Evolutionary conservation across 2,888 invertebrate species (phyloP).

Genomic region (Agrochola circellaris): DNA sequence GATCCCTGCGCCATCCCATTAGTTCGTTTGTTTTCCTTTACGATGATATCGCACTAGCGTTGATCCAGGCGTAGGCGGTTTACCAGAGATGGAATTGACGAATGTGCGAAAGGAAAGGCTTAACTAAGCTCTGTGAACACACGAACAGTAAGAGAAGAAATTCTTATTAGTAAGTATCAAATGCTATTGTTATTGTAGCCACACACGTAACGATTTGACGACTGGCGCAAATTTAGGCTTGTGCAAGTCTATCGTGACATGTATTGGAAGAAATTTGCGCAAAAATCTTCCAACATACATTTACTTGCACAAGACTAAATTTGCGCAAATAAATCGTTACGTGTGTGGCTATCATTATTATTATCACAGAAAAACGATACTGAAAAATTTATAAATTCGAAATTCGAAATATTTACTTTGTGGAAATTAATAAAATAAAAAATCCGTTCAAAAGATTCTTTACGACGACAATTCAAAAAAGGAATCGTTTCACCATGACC

Average conservation of each 20-base stretch:
- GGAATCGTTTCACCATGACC: conserved; percentile 62
- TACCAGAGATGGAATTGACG: neutral
- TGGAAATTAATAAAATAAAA: conserved; percentile 43
- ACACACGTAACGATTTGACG: no score
- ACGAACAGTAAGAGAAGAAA: no score
- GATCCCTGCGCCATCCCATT: conserved; percentile 46
- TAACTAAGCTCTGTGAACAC: neutral
- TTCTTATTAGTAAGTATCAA: no score
- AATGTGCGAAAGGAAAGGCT: neutral
- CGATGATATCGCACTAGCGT: conserved; percentile 27
- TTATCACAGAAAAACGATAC: neutral
- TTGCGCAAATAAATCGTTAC: no score
- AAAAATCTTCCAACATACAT: no score
- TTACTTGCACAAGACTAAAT: no score
- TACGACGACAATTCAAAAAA: conserved; percentile 56
- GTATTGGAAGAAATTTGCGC: no score
- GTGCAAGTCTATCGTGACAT: no score
- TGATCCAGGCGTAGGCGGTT: conserved; percentile 25
- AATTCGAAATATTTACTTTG: conserved; percentile 38
- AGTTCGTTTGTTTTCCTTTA: conserved; percentile 41
- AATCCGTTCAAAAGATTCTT: conserved; percentile 38
- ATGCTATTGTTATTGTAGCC: neutral
- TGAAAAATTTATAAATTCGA: conserved; percentile 4
- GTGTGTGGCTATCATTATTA: no score
- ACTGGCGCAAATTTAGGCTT: no score